Base-by-base conservation (phyloP, 2,113 vertebrate genomes). In the Mesocricetus auratus region DNA sequence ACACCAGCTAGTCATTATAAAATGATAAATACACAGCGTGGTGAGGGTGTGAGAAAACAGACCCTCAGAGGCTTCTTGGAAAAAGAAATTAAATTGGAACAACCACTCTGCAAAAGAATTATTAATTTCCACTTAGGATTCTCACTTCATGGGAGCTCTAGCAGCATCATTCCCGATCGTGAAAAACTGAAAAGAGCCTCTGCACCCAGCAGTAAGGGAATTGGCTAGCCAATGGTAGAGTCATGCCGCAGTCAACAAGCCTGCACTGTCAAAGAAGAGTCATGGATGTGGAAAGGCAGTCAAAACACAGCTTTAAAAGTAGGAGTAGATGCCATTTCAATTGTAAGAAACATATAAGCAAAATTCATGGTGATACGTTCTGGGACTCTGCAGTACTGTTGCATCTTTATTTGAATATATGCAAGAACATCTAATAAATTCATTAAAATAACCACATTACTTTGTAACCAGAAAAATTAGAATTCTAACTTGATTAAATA, bases 291-390 rank as follows among this genome's bases (percentile, higher is more conserved):
- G 19, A 91, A 71, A 86, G n/a, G n/a, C 0, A 3, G 19, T 8
- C 22, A 71, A 39, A 86, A 79, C 16, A 77, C 0, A 6, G 33
- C 5, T 33, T 33, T 36, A 26, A 56, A 66, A 71, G 50, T 19
- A 89, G 90, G 7, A 90, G 10, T 29, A 53, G 5, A 19, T 16
- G 12, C 56, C 12, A 77, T 15, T 42, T 36, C n/a, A 53, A 68
- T 42, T 90, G 90, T 90, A 68, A 91, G 62, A 95, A 93, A 94
- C 22, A 93, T 8, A 45, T 17, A 91, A 68, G 21, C 19, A 42
- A 45, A n/a, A 8, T 87, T 85, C 60, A 75, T 1, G 77, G 36
- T 13, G 16, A 78, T 16, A 53, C 24, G 33, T 69, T 90, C 56
- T 60, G 78, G 93, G n/a, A 71, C 0, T 45, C 29, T 24, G 22